phyloP scores from a whole-genome alignment of 1,140 invertebrate genomes.

The honey bee (Apis mellifera) region Amel_HAv3.1 CM009940.2:2496501-2497000 shows the following conservation, averaged over 20 bases:
- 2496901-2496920: slow-evolving; percentile 34
- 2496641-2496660: no score
- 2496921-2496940: slow-evolving; percentile 14
- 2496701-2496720: no score
- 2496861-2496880: slow-evolving; percentile 44
- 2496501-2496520: no score
- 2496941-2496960: slow-evolving; percentile 15
- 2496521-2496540: no score
- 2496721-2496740: not conserved
- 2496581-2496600: no score
- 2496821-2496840: slow-evolving; percentile 34
- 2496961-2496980: slow-evolving; percentile 41
- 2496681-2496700: no score
- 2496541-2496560: no score
- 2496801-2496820: slow-evolving; percentile 12
- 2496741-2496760: slow-evolving; percentile 29
- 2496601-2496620: no score
- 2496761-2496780: not conserved
- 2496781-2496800: slow-evolving; percentile 41
- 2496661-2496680: no score
- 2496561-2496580: no score
- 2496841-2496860: slow-evolving; percentile 40
- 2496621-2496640: no score
- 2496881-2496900: slow-evolving; percentile 44
- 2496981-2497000: slow-evolving; percentile 40